Base-by-base conservation (phyloP, 2,797 vertebrate genomes). In the Neosalanx taihuensis region DNA sequence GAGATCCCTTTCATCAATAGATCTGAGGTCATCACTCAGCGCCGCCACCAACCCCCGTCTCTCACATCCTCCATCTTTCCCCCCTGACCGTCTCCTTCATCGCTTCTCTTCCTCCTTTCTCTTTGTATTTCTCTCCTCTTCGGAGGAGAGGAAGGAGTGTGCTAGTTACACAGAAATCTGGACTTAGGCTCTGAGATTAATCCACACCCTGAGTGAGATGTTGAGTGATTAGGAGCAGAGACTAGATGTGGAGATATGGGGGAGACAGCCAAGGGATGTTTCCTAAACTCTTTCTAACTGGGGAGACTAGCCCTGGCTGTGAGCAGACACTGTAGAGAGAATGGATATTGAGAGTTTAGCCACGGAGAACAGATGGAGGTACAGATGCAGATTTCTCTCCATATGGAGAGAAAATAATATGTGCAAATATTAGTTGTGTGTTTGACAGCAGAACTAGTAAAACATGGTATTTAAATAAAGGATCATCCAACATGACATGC, bases 281-380 rank as follows among this genome's bases (percentile, higher is more conserved):
- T 75, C 17, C 56, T 65, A 84, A 73, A 73, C 72, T 64, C 1
- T 72, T 76, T 67, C 76, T 70, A 68, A 83, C 81, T 59, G 46
- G 72, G 74, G 75, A 29, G 59, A 67, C 79, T 0, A 71, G 74
- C 81, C 81, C 79, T 51, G 69, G 82, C 74, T 66, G 65, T 73
- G 63, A 81, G 83, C 74, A 83, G 80, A 90, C 84, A 79, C 74
- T 56, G 74, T 78, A 68, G 61, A 64, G 59, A 66, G 69, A 65
- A 53, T 67, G 71, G 72, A 62, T 61, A 71, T 70, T 53, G 70
- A 82, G 72, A 74, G 79, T 76, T 76, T 78, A 83, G 76, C 86
- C 84, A 80, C 81, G 78, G 71, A 81, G 87, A 88, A 86, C 90
- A 91, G 90, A 90, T 92, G 89, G 89, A 88, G 82, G 77, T 82